Base-by-base conservation (phyloP, 2,113 vertebrate species). In the Anguilla rostrata region DNA sequence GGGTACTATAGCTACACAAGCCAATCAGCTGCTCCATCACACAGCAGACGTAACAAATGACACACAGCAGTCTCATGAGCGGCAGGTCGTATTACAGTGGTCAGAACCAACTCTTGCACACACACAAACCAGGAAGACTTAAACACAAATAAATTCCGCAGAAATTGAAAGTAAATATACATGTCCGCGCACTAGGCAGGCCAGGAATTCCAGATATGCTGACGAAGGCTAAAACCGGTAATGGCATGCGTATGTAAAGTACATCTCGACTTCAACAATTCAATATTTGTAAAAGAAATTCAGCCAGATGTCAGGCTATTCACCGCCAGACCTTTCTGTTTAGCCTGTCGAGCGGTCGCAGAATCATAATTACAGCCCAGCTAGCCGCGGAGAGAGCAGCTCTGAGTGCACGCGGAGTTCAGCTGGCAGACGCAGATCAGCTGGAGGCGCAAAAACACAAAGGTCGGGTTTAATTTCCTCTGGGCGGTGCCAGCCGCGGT, bases 151-250 rank as follows among this genome's bases (percentile, higher is more conserved):
- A 87, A 84, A 78, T 63, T 87, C 40, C 46, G 91, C 90, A 91
- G 88, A 89, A 92, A 89, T 56, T 34, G 88, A 43, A 84, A 90
- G 91, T 92, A 92, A 94, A 94, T 90, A 93, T 92, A 93, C 90
- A 93, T 84, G 86, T 78, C 88, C 82, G 46, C 39, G 85, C 85
- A 84, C 82, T 81, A 88, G 86, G 88, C 87, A 85, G 88, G 89
- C 83, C 85, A 90, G 87, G 91, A 93, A 94, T 94, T 88, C 89
- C 87, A 93, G 88, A 93, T 87, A 95, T 91, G 88, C 87, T 40
- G 14, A 91, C 94, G 93, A 83, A 92, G 90, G 92, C 89, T 90
- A 84, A 93, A 86, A 90, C 92, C 91, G 88, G 89, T 56, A 81
- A 85, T 34, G 83, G 85, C 75, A 78, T 86, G 87, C 83, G 84